Evolutionary conservation across 2,797 vertebrate species (phyloP).

Genomic region (Gila robusta): DNA sequence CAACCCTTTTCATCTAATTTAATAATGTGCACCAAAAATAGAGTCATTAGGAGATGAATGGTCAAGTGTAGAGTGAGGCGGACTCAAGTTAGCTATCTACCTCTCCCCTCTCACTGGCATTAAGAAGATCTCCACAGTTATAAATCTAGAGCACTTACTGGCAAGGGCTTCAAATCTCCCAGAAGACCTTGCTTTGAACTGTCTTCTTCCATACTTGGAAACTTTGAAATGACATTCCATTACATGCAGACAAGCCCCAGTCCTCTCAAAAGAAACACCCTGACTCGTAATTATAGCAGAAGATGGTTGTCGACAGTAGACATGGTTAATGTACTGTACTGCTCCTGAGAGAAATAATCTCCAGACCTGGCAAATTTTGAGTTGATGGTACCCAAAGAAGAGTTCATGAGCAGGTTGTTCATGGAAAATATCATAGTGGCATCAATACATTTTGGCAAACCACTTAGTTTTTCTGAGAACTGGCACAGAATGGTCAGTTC

Average conservation of each 20-base stretch:
- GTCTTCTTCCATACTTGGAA: conserved; percentile 61
- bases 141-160: conserved; percentile 61
- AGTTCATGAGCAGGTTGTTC: background rate
- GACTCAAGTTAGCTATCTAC: conserved; percentile 23
- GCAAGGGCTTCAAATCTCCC: conserved; percentile 50
- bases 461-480: background rate
- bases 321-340: background rate
- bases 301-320: conserved; percentile 1
- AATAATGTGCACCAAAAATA: conserved; percentile 57
- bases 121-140: conserved; percentile 34
- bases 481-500: background rate
- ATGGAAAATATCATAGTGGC: conserved; percentile 4
- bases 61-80: conserved; percentile 6
- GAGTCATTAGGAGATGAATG: conserved; percentile 36
- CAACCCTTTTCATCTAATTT: conserved; percentile 48
- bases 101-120: conserved; percentile 43
- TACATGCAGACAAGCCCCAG: conserved; percentile 25
- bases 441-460: background rate
- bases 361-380: conserved; percentile 12
- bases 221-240: conserved; percentile 58
- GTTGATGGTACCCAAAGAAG: background rate
- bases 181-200: conserved; percentile 49
- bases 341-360: conserved; percentile 5
- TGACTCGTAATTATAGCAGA: conserved; percentile 21
- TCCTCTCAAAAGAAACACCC: conserved; percentile 14